phyloP scores from a whole-genome alignment of 2,888 invertebrate species.

The Miltochrista miniata region DNA sequence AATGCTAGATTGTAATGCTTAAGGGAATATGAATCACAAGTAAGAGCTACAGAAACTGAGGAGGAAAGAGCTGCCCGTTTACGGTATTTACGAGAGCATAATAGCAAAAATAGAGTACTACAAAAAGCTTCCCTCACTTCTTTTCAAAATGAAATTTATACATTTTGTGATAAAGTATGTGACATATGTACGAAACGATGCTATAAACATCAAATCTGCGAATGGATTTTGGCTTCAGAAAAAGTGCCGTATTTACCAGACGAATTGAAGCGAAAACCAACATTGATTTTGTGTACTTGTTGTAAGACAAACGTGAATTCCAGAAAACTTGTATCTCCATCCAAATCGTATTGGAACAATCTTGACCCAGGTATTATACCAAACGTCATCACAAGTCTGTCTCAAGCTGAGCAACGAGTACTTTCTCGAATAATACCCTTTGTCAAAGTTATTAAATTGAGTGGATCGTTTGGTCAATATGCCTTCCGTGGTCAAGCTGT shows the following conservation, averaged over 20 bases:
- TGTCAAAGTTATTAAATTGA: conserved; percentile 30
- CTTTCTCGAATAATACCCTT: conserved; percentile 29
- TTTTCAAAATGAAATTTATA: neutral
- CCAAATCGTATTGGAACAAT: conserved; percentile 35
- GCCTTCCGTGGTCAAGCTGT: conserved; percentile 27
- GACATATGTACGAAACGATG: neutral
- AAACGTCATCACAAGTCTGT: conserved; percentile 21
- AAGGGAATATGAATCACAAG: no score
- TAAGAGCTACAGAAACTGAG: no score
- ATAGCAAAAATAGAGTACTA: no score
- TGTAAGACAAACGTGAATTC: neutral
- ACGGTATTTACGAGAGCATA: no score
- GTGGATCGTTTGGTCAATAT: conserved; percentile 26
- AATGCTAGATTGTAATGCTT: no score
- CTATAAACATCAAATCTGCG: neutral
- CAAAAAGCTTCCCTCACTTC: no score
- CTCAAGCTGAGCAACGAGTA: conserved; percentile 29
- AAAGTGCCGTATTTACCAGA: neutral
- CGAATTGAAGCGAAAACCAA: neutral
- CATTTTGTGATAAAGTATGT: neutral
- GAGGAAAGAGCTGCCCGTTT: no score
- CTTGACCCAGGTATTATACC: conserved; percentile 31
- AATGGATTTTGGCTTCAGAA: neutral
- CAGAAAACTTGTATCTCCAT: conserved; percentile 11
- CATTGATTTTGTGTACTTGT: neutral